Evolutionary conservation across 2,888 invertebrate genomes (phyloP).

Genomic region (Lampropteryx suffumata): DNA sequence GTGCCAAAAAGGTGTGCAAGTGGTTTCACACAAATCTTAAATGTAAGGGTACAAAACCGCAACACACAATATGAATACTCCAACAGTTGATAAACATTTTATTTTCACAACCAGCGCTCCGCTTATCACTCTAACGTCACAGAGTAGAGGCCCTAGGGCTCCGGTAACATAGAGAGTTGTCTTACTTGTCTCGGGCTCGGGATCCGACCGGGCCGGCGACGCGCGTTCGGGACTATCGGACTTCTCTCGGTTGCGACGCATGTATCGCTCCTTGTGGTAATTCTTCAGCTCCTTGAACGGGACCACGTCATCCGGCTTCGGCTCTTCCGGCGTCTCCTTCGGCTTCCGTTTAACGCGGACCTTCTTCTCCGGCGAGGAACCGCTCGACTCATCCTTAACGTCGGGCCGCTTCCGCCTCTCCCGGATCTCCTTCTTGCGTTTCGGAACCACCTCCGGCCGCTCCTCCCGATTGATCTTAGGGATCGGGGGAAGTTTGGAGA

Average conservation of each 20-base stretch:
- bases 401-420: constrained; percentile 39
- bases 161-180: constrained; percentile 49
- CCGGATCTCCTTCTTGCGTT: constrained; percentile 42
- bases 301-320: constrained; percentile 48
- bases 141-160: constrained; percentile 28
- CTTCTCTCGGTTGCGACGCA: constrained; percentile 84
- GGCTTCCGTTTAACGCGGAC: constrained; percentile 28
- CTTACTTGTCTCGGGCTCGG: constrained; percentile 72
- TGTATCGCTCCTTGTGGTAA: constrained; percentile 84
- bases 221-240: constrained; percentile 81
- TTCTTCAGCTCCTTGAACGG: constrained; percentile 83
- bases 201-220: constrained; percentile 32
- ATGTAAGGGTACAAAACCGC: constrained; percentile 62
- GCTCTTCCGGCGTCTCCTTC: constrained; percentile 30
- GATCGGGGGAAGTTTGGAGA: constrained; percentile 72
- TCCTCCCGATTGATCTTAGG: constrained; percentile 59
- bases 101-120: constrained; percentile 61
- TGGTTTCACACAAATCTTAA: constrained; percentile 31
- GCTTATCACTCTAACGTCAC: constrained; percentile 69
- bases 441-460: constrained; percentile 3
- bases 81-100: constrained; percentile 73
- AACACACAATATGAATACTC: constrained; percentile 70
- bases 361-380: constrained; percentile 53
- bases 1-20: constrained; percentile 5
- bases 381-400: constrained; percentile 35